Evolutionary conservation across 2,888 invertebrate species (phyloP), one percentile per base, ranked within the genome.

Genomic region (Scaptodrosophila latifasciaeformis): DNA sequence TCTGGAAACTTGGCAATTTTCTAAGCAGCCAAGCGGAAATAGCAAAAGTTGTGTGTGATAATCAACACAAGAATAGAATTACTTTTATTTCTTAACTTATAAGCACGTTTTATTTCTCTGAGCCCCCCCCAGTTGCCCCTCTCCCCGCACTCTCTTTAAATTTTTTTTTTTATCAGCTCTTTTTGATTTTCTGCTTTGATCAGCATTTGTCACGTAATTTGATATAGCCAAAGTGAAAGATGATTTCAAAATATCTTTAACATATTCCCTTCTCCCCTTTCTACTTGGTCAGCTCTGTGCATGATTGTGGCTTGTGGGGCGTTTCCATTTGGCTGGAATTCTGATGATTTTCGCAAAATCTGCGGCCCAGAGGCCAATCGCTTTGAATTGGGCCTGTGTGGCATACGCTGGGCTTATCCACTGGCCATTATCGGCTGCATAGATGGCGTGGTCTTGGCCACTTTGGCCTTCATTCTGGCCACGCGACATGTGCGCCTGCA

Each of bases 251-350:
- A n/a, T n/a, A n/a, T n/a, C n/a, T n/a, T n/a, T n/a, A n/a, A n/a
- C n/a, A n/a, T n/a, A n/a, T n/a, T n/a, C n/a, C 13, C 15, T 40
- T 7, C 40, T 15, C 10, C 12, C 27, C 15, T 29, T n/a, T 60
- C 51, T 72, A 65, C 53, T 65, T 67, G 89, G 89, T 12, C 89
- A 97, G 97, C 95, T 2, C 86, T 93, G 19, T 93, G 92, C 78
- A 92, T 97, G 92, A 92, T 94, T 49, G 92, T 93, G 0, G 96
- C 95, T 1, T 96, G 97, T 64, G 91, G 93, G 5, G 91, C 94
- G 39, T 98, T 93, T 88, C 97, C 98, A 0, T 92, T 94, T 5
- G 97, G 95, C 1, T 98, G 97, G 96, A 92, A 94, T 81, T 92
- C 95, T 47, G 90, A 92, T 1, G 89, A 91, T 53, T 94, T 97